A percentile compares a stretch with the other conserved stretches of the same genome.
phyloP scores from a whole-genome alignment of 2,113 vertebrate genomes.

The Sylvilagus bachmani region DNA sequence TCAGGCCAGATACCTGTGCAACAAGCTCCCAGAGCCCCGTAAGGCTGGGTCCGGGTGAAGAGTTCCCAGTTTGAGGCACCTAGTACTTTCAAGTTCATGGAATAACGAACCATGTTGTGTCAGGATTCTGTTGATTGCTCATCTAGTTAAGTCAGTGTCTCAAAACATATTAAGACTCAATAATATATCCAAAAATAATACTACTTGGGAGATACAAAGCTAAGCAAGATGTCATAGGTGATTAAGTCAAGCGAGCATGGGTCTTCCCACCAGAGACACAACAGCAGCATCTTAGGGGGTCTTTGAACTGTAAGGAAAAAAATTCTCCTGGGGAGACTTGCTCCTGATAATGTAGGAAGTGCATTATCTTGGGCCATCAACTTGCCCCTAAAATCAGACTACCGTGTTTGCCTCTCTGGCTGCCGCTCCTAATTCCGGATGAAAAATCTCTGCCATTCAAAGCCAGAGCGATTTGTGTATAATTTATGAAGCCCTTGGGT shows the following conservation, averaged over 20 bases:
- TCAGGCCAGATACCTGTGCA: neutral
- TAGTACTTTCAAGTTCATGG: constrained; percentile 28
- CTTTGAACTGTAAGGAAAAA: constrained; percentile 26
- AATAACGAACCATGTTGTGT: neutral
- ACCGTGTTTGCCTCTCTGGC: neutral
- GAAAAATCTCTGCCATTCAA: constrained; percentile 65
- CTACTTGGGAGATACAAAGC: neutral
- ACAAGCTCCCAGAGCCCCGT: neutral
- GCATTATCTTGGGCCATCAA: neutral
- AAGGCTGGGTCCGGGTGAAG: neutral
- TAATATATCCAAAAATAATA: neutral
- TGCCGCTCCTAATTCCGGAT: constrained; percentile 60
- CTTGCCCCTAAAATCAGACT: constrained; percentile 6
- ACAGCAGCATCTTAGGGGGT: neutral
- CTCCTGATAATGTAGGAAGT: neutral
- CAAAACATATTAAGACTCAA: constrained; percentile 45
- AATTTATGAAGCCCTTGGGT: constrained; percentile 73
- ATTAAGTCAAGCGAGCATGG: constrained; percentile 9
- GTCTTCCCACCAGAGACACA: neutral
- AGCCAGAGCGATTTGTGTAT: constrained; percentile 62
- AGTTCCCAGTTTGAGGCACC: constrained; percentile 25
- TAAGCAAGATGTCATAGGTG: neutral
- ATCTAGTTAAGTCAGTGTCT: neutral
- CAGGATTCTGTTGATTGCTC: neutral
- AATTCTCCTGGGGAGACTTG: constrained; percentile 37